Evolutionary conservation across 2,797 vertebrate genomes (phyloP).

Genomic region (Paedocypris micromegethes): DNA sequence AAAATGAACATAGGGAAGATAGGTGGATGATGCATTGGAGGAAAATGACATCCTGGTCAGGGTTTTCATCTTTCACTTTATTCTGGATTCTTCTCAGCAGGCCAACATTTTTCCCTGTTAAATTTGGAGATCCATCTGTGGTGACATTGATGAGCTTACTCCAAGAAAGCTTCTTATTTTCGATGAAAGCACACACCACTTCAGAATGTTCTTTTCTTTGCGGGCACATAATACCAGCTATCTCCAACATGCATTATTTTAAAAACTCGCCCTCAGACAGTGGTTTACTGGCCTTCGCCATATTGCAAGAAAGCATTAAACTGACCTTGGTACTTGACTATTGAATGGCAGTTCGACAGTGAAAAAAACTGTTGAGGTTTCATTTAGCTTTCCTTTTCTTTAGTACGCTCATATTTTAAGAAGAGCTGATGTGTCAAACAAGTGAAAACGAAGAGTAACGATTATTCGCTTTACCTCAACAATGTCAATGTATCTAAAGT

Average conservation of each 20-base stretch:
- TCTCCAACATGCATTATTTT: constrained; percentile 10
- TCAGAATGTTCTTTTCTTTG: constrained; percentile 39
- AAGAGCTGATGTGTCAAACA: no score
- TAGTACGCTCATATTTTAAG: no score
- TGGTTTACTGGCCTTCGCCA: not conserved
- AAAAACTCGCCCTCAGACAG: constrained; percentile 6
- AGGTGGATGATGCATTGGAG: constrained; percentile 42
- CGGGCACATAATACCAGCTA: not conserved
- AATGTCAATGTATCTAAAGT: no score
- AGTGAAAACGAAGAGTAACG: no score
- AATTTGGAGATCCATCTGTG: constrained; percentile 46
- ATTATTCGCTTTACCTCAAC: no score
- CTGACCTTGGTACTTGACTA: not conserved
- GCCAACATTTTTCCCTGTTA: constrained; percentile 42
- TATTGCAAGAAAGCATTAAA: not conserved
- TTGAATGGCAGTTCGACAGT: constrained; percentile 13
- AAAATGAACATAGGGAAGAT: constrained; percentile 3
- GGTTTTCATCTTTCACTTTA: constrained; percentile 34
- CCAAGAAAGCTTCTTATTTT: constrained; percentile 31
- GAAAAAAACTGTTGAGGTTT: constrained; percentile 2
- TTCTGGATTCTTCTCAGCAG: constrained; percentile 47
- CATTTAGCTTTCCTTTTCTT: no score
- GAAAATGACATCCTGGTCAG: constrained; percentile 40
- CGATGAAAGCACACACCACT: constrained; percentile 22
- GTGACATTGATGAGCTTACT: constrained; percentile 39